phyloP scores from a whole-genome alignment of 2,113 vertebrate species.

The Vombatus ursinus region DNA sequence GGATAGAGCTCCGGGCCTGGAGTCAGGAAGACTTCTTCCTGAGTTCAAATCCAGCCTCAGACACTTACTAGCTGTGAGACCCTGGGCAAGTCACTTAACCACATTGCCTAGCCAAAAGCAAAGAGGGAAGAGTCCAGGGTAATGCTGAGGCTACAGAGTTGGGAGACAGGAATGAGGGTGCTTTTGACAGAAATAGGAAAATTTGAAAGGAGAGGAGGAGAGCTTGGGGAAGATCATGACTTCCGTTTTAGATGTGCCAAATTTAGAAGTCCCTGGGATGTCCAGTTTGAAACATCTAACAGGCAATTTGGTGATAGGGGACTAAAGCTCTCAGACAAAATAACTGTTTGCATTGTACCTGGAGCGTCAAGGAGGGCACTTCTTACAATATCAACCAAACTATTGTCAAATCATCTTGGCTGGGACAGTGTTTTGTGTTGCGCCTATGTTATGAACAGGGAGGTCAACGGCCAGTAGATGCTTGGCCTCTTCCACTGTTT shows the following conservation, averaged over 20 bases:
- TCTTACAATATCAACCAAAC: not conserved
- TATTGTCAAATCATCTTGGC: not conserved
- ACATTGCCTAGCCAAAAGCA: too few species aligned
- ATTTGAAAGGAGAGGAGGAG: not conserved
- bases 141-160: not conserved
- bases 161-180: not conserved
- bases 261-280: not conserved
- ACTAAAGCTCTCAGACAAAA: not conserved
- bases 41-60: too few species aligned
- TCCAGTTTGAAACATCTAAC: not conserved
- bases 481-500: not conserved
- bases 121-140: not conserved
- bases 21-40: too few species aligned
- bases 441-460: not conserved
- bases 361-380: not conserved
- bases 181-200: not conserved
- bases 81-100: too few species aligned
- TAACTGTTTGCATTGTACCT: not conserved
- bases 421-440: not conserved
- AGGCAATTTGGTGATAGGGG: not conserved
- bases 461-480: not conserved
- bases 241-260: not conserved
- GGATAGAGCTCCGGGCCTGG: too few species aligned
- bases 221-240: not conserved
- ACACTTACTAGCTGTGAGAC: too few species aligned